Evolutionary conservation across 2,113 vertebrate species (phyloP).

Genomic region (Hipposideros armiger): DNA sequence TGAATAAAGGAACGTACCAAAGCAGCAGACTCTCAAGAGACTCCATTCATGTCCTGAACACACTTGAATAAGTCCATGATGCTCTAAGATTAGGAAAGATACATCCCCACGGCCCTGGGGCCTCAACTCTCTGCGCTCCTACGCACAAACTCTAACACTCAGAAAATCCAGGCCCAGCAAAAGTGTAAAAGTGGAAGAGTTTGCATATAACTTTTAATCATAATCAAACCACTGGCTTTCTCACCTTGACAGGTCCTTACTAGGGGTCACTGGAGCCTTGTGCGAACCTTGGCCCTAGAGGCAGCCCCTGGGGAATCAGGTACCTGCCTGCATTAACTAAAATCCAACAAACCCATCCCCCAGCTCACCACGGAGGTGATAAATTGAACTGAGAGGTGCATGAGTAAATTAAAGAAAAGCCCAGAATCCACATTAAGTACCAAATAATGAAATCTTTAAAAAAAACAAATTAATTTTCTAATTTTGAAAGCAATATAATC

Average conservation of each 20-base stretch:
- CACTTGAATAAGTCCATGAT: not conserved
- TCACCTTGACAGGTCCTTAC: not conserved
- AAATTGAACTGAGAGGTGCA: not conserved
- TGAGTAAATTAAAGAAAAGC: not conserved
- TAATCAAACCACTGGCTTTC: not conserved
- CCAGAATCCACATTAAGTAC: not conserved
- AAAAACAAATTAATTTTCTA: constrained; percentile 37
- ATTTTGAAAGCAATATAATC: constrained; percentile 35
- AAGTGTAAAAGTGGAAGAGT: not conserved
- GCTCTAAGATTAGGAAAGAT: not conserved
- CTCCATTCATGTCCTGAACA: not conserved
- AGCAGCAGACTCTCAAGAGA: not conserved
- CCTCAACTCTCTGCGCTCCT: not conserved
- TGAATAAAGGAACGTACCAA: not conserved
- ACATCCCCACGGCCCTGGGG: no score
- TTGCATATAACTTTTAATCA: not conserved
- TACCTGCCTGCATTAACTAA: not conserved
- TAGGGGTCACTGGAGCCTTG: not conserved
- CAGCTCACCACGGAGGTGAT: not conserved
- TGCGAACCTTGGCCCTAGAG: not conserved
- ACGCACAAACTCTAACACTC: not conserved
- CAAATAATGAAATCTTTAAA: not conserved
- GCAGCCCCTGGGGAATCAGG: not conserved
- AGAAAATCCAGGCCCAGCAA: not conserved
- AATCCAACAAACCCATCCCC: not conserved